Evolutionary conservation across 2,797 vertebrate genomes (phyloP).

Genomic region (Anguilla obscura): DNA sequence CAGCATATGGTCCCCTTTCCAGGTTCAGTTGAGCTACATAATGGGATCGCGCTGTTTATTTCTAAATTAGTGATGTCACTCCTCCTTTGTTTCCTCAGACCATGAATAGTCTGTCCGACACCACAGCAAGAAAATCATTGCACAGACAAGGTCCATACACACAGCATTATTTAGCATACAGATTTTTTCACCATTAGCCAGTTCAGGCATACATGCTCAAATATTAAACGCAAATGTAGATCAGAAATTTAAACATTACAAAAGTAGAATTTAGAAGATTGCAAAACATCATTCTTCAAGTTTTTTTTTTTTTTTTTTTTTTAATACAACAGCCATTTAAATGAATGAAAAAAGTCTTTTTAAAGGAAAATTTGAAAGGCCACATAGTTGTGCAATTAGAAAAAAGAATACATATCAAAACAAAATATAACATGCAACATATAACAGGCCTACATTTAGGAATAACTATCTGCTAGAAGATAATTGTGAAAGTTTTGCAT

Average conservation of each 20-base stretch:
- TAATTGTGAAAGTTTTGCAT: constrained; percentile 40
- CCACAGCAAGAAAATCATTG: not conserved
- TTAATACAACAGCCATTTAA: constrained; percentile 54
- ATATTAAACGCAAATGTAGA: not conserved
- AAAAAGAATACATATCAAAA: constrained; percentile 29
- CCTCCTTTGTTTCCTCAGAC: constrained; percentile 71
- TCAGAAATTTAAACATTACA: not conserved
- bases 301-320: constrained; percentile 56
- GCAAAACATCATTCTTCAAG: not conserved
- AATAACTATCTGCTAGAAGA: constrained; percentile 44
- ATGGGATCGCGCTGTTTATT: constrained; percentile 68
- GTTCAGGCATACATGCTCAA: not conserved
- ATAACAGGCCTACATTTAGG: constrained; percentile 36
- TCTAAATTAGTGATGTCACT: constrained; percentile 66
- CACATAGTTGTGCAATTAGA: constrained; percentile 48
- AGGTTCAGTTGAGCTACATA: constrained; percentile 66
- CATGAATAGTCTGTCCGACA: constrained; percentile 55
- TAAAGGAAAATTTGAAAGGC: constrained; percentile 50
- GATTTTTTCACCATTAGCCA: not conserved
- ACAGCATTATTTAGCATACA: not conserved
- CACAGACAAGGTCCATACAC: not conserved
- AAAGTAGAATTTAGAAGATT: not conserved
- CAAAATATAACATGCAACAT: constrained; percentile 12
- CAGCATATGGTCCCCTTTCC: constrained; percentile 74
- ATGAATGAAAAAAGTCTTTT: constrained; percentile 56